Evolutionary conservation across 2,797 vertebrate species (phyloP).

Genomic region (Diglossa cyanea): DNA sequence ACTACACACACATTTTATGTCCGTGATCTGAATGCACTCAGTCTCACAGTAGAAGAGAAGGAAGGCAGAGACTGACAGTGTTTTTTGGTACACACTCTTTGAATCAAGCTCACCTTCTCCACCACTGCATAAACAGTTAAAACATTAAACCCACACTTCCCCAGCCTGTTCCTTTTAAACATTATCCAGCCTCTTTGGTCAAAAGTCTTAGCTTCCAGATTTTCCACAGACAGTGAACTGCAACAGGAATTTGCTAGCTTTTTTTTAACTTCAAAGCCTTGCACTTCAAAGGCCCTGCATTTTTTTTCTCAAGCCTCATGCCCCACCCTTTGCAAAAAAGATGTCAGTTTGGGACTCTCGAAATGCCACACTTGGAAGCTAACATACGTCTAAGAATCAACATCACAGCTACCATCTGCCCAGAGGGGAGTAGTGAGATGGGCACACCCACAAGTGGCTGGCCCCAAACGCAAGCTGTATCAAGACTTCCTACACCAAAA

Average conservation of each 20-base stretch:
- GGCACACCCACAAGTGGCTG: neutral
- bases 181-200: neutral
- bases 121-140: neutral
- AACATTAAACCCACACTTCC: neutral
- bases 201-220: neutral
- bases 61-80: neutral
- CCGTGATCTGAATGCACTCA: neutral
- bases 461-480: neutral
- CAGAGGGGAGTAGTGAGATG: neutral
- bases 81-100: neutral
- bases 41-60: neutral
- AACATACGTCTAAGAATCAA: neutral
- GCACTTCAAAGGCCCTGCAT: neutral
- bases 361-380: neutral
- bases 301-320: neutral
- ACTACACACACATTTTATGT: neutral
- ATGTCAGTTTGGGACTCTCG: neutral
- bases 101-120: neutral
- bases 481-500: neutral
- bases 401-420: neutral
- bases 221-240: neutral
- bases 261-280: constrained; percentile 19
- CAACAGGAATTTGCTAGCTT: neutral
- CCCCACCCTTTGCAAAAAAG: neutral
- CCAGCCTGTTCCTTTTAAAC: neutral